Evolutionary conservation across 2,888 invertebrate genomes (phyloP).

Genomic region (Aromia moschata): DNA sequence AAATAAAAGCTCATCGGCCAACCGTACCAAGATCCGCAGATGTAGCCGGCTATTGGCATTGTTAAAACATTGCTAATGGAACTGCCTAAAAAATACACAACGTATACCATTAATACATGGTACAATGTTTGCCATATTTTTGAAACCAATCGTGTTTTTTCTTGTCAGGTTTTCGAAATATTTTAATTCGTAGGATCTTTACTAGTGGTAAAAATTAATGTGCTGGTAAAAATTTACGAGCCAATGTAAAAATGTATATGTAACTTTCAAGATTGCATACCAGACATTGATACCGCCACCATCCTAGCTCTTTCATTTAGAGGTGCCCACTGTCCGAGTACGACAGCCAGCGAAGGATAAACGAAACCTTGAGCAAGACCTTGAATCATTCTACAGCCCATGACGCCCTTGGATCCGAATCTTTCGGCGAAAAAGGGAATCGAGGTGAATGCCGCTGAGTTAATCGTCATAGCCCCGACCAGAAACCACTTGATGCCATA

Average conservation of each 20-base stretch:
- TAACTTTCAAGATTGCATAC: too few relatives aligned
- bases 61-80: conserved; percentile 82
- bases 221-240: not conserved
- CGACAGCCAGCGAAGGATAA: conserved; percentile 75
- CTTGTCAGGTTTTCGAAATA: too few relatives aligned
- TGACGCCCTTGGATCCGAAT: conserved; percentile 65
- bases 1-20: conserved; percentile 82
- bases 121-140: not conserved
- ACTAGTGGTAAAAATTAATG: too few relatives aligned
- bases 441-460: conserved; percentile 68
- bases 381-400: conserved; percentile 71
- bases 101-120: too few relatives aligned
- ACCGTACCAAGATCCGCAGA: conserved; percentile 72
- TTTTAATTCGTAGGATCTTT: too few relatives aligned
- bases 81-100: conserved; percentile 1
- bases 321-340: conserved; percentile 74
- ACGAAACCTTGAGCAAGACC: conserved; percentile 80
- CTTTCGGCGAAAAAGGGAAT: conserved; percentile 65
- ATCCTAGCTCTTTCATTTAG: conserved; percentile 15
- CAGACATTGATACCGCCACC: conserved; percentile 18
- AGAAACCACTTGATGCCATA: conserved; percentile 78
- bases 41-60: conserved; percentile 73
- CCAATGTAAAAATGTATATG: too few relatives aligned
- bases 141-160: too few relatives aligned
- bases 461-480: conserved; percentile 66